A percentile compares a stretch with the other conserved stretches of the same genome.
phyloP scores from a whole-genome alignment of 2,888 invertebrate species.

The Chloroclystis v-ata region DNA sequence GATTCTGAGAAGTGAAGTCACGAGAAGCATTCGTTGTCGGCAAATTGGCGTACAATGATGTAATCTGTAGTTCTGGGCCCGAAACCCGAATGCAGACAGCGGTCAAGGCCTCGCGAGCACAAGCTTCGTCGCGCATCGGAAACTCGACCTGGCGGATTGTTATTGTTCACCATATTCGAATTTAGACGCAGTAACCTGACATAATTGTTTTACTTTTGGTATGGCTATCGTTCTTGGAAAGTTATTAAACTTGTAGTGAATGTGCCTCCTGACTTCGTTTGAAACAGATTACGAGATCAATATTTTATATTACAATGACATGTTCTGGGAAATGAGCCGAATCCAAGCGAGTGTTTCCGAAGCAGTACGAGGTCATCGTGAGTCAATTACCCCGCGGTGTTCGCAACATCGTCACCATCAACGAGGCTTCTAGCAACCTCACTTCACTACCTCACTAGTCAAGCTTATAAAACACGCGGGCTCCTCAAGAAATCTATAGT shows the following conservation, averaged over 20 bases:
- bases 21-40: constrained; percentile 50
- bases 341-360: constrained; percentile 62
- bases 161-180: constrained; percentile 41
- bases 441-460: too few relatives aligned
- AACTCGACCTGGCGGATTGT: constrained; percentile 45
- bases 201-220: constrained; percentile 18
- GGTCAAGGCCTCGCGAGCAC: constrained; percentile 68
- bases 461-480: too few relatives aligned
- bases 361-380: constrained; percentile 76
- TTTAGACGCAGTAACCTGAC: constrained; percentile 26
- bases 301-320: too few relatives aligned
- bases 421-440: too few relatives aligned
- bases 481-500: too few relatives aligned
- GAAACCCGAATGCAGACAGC: constrained; percentile 40
- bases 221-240: constrained; percentile 15
- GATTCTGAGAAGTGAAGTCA: constrained; percentile 46
- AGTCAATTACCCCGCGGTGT: constrained; percentile 82
- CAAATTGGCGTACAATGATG: constrained; percentile 31
- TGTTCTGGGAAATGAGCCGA: constrained; percentile 50
- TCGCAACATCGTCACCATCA: too few relatives aligned
- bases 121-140: constrained; percentile 49
- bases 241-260: constrained; percentile 4
- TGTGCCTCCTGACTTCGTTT: constrained; percentile 4
- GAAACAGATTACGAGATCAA: too few relatives aligned
- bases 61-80: constrained; percentile 23